Base-by-base conservation (phyloP, 2,113 vertebrate species). In the Myotis davidii region DNA sequence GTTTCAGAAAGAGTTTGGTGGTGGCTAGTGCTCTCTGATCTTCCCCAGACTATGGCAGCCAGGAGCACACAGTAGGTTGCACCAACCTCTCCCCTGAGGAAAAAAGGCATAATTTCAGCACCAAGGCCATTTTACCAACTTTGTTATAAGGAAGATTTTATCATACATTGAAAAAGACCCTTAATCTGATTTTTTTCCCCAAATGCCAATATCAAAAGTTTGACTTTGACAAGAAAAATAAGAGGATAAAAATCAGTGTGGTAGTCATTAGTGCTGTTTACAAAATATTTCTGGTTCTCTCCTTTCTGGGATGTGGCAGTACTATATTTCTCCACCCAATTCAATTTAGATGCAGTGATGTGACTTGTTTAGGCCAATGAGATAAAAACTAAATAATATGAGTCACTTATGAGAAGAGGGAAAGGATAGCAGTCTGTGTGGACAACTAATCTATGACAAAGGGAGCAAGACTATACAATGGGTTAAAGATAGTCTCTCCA, bases 221-320 rank as follows among this genome's bases (percentile, higher is more conserved):
- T 56, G 39, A 69, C n/a, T 21, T 70, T 52, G 74, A 86, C 42
- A 70, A 94, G 88, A 79, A 79, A 88, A 61, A 70, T 48, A 37
- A 17, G 42, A 73, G 20, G 11, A 79, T 45, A 88, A 65, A 84
- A 14, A 42, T 27, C 65, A 48, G 34, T n/a, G 11, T 42, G 17
- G 32, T 54, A 17, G 13, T 16, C 32, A 61, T 10, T 17, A 81
- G 13, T 78, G 27, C 20, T 72, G 17, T 18, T 83, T 1, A 39
- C 18, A 13, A 54, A 69, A 10, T 59, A 42, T 34, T 18, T 42
- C 74, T 34, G 29, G 39, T 45, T 81, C 29, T 61, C 56, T 79
- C n/a, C 45, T 12, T 81, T 85, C 50, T 54, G n/a, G 21, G 3
- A 39, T 72, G 32, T 29, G 12, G 39, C 34, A 54, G 11, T 64